phyloP scores from a whole-genome alignment of 1,140 invertebrate species.

The Tetragonula clypearis region DNA sequence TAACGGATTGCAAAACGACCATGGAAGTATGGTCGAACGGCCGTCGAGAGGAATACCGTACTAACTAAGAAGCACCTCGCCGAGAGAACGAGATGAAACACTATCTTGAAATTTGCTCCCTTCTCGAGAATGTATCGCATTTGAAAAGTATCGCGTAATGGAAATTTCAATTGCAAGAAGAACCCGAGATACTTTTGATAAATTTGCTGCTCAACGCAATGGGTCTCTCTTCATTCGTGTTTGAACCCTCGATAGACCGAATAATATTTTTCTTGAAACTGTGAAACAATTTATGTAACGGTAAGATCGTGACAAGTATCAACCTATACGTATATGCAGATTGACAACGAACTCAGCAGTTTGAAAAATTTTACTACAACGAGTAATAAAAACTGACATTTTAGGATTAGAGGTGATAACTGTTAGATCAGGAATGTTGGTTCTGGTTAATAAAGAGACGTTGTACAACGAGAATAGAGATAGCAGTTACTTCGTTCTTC shows the following conservation, averaged over 20 bases:
- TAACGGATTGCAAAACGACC: conserved; percentile 47
- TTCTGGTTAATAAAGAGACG: too few species aligned
- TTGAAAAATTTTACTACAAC: too few species aligned
- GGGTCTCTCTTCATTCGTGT: too few species aligned
- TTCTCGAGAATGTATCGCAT: background rate
- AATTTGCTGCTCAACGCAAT: background rate
- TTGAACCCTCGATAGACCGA: background rate
- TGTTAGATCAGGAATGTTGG: too few species aligned
- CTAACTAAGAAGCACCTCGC: background rate
- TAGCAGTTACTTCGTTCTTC: background rate
- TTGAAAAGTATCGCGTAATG: background rate
- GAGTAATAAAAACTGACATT: too few species aligned
- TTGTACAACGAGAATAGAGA: background rate
- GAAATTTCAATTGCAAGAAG: background rate
- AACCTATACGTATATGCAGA: too few species aligned
- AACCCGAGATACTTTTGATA: background rate
- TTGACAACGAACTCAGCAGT: too few species aligned
- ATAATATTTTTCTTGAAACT: background rate
- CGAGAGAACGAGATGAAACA: conserved; percentile 14
- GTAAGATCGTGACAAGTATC: too few species aligned
- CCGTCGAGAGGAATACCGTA: background rate
- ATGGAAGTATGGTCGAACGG: conserved; percentile 27
- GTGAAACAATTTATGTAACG: too few species aligned
- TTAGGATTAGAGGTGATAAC: too few species aligned
- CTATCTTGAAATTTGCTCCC: background rate